Evolutionary conservation across 2,888 invertebrate genomes (phyloP).

Genomic region (Antitype chi): DNA sequence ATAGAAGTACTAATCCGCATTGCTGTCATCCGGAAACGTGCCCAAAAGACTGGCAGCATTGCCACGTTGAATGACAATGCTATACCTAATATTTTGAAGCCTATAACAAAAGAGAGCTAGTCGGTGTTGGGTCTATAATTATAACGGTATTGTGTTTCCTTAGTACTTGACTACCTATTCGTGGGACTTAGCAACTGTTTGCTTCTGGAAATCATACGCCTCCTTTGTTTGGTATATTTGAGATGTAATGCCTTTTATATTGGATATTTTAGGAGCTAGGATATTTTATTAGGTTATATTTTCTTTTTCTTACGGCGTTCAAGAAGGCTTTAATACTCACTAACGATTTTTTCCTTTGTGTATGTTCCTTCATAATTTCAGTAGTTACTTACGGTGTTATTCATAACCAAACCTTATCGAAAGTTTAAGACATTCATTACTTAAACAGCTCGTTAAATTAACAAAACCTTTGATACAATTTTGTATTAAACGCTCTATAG

Average conservation of each 20-base stretch:
- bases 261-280: slow-evolving; percentile 11
- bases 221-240: slow-evolving; percentile 22
- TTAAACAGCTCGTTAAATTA: too few relatives aligned
- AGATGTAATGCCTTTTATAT: slow-evolving; percentile 26
- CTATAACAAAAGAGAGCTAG: slow-evolving; percentile 13
- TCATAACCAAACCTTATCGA: too few relatives aligned
- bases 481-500: too few relatives aligned
- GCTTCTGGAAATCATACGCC: slow-evolving; percentile 23
- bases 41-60: too few relatives aligned
- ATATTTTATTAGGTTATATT: slow-evolving; percentile 2
- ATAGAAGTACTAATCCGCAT: too few relatives aligned
- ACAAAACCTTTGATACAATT: too few relatives aligned
- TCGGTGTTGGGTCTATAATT: slow-evolving; percentile 14
- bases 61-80: too few relatives aligned
- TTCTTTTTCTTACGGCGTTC: slow-evolving; percentile 6
- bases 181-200: slow-evolving; percentile 29
- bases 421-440: too few relatives aligned
- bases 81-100: background rate
- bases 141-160: slow-evolving; percentile 24
- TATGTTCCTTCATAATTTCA: background rate
- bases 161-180: slow-evolving; percentile 5
- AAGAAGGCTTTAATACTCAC: background rate
- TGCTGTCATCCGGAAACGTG: too few relatives aligned
- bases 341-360: background rate
- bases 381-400: background rate